Conservation (phyloP, 1,140 invertebrate genomes). For the Drosophila subpulchrella region DNA sequence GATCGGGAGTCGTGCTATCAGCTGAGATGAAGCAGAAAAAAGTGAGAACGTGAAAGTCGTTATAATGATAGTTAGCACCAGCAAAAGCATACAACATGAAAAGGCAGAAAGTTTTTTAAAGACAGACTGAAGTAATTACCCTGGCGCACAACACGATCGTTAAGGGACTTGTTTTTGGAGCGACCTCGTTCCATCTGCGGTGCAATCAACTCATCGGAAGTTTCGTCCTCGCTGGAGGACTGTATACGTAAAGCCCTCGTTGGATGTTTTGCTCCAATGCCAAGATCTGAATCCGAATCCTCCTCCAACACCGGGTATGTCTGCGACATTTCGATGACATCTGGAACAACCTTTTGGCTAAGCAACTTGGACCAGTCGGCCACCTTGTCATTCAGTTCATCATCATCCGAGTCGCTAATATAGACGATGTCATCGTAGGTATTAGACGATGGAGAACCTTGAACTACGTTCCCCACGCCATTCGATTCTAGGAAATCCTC, state of each 20-base stretch:
- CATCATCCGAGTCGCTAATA: conserved; percentile 44
- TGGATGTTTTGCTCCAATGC: background rate
- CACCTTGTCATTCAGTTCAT: conserved; percentile 62
- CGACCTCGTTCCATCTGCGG: background rate
- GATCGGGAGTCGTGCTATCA: background rate
- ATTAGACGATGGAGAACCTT: conserved; percentile 5
- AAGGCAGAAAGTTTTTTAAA: no score
- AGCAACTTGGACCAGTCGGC: conserved; percentile 72
- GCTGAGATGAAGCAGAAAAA: conserved; percentile 1
- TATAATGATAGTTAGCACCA: background rate
- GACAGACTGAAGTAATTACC: background rate
- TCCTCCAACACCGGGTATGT: conserved; percentile 34
- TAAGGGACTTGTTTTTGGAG: background rate
- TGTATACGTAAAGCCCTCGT: conserved; percentile 25
- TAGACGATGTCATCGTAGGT: conserved; percentile 49
- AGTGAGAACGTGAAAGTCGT: background rate
- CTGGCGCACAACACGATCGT: background rate
- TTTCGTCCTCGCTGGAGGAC: conserved; percentile 29
- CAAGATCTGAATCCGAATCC: conserved; percentile 6
- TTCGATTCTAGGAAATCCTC: conserved; percentile 4
- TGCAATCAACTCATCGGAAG: background rate
- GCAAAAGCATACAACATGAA: no score
- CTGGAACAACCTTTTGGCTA: conserved; percentile 39
- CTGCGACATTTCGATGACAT: conserved; percentile 43
- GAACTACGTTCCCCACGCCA: background rate